Evolutionary conservation across 1,140 invertebrate species (phyloP), one percentile per base, ranked within the genome.

Genomic region (Linepithema humile): DNA sequence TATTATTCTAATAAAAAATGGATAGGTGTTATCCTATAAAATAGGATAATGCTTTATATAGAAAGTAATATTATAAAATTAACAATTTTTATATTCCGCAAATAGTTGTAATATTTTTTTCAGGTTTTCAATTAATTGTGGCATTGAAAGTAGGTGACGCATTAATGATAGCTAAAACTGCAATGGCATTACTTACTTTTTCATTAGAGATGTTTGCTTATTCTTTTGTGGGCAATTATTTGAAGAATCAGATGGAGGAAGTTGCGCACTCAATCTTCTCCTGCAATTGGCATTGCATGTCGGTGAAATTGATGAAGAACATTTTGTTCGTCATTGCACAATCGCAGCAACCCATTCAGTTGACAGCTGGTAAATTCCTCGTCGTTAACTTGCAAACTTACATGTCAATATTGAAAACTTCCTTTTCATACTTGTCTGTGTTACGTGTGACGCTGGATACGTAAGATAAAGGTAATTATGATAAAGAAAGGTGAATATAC

Each of bases 361-460:
- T 88, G 1, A 23, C 4, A 3, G 86, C 86, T n/a, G 82, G 57
- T 1, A 65, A 3, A 10, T 74, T 78, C 5, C 65, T 88, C 10
- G 4, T 53, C 0, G 26, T 88, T 0, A 87, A 88, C 2, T 26
- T 87, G 29, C 17, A 65, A n/a, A 84, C 85, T 6, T 88, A 60
- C 5, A 83, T 67, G 82, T 55, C 17, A 20, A 87, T 88, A 9
- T 6, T 87, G 12, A 88, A 80, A 59, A 80, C 73, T 0, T 84
- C 85, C 0, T 38, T 87, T 15, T 87, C 86, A 12, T 88, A 88
- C 1, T n/a, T 88, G 0, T 88, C 86, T 3, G 73, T 88, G 1
- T 17, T 88, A 0, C 85, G 82, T 2, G 74, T 87, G 2, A 88
- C 87, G 86, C 0, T 88, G 12, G 62, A 64, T 1, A 0, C 60